phyloP scores from a whole-genome alignment of 2,113 vertebrate genomes.

The Coreoperca whiteheadi region DNA sequence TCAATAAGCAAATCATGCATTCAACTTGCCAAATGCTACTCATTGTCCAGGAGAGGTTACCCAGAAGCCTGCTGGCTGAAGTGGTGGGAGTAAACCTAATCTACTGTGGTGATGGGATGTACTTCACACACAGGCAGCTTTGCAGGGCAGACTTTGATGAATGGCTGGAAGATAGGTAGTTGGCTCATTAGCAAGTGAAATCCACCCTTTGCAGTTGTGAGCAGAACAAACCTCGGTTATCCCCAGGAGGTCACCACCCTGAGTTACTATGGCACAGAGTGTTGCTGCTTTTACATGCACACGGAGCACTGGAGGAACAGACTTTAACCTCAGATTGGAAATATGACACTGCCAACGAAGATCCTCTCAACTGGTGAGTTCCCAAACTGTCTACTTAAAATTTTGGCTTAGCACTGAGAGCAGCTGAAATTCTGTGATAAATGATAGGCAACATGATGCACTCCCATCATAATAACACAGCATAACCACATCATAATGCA shows the following conservation, averaged over 20 bases:
- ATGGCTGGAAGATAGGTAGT: constrained; percentile 59
- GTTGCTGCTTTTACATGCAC: constrained; percentile 26
- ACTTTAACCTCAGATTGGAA: constrained; percentile 64
- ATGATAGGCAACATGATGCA: constrained; percentile 59
- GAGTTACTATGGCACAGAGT: constrained; percentile 11
- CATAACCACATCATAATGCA: constrained; percentile 66
- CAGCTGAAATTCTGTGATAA: constrained; percentile 62
- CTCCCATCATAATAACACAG: constrained; percentile 59
- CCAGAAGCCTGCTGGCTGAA: constrained; percentile 30
- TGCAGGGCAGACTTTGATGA: constrained; percentile 54
- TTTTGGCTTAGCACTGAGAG: constrained; percentile 41
- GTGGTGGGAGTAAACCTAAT: constrained; percentile 52
- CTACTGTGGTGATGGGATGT: constrained; percentile 59
- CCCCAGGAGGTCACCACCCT: constrained; percentile 45
- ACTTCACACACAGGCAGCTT: constrained; percentile 47
- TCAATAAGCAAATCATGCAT: not conserved
- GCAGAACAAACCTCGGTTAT: constrained; percentile 39
- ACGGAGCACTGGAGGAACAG: constrained; percentile 35
- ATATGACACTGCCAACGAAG: constrained; percentile 55
- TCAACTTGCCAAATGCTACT: constrained; percentile 29
- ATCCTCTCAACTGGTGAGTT: constrained; percentile 62
- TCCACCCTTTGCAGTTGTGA: constrained; percentile 55
- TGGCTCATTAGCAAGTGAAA: constrained; percentile 79
- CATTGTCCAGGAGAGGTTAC: constrained; percentile 36
- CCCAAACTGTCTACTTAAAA: constrained; percentile 56